Percentiles rank a stretch among this genome's conserved stretches.
Conservation (phyloP, 2,888 invertebrate genomes). For the Dasysyrphus tricinctus region DNA sequence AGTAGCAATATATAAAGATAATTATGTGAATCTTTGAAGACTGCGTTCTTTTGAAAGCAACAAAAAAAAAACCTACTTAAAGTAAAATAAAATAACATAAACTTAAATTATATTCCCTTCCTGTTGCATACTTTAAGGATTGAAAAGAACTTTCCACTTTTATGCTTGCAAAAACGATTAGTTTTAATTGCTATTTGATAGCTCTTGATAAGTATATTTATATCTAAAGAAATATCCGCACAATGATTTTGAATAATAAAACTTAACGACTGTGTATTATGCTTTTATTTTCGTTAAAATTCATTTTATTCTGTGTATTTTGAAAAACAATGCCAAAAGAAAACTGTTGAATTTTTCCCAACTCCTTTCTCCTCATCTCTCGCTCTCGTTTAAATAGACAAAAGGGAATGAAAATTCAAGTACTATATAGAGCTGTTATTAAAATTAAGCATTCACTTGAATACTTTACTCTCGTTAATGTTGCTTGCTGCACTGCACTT, state of each 20-base stretch:
- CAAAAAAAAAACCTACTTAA: background rate
- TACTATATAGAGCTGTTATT: conserved; percentile 44
- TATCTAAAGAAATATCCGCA: conserved; percentile 4
- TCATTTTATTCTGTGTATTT: conserved; percentile 2
- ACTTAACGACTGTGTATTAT: conserved; percentile 41
- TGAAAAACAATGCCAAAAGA: conserved; percentile 17
- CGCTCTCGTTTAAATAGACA: conserved; percentile 8
- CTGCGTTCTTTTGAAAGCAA: background rate
- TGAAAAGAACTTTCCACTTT: conserved; percentile 1
- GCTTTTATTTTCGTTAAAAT: conserved; percentile 40
- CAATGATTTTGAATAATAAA: conserved; percentile 18
- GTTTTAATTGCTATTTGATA: conserved; percentile 32
- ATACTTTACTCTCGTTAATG: conserved; percentile 43
- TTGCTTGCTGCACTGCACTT: conserved; percentile 25
- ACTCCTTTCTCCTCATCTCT: background rate
- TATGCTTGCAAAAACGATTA: conserved; percentile 12
- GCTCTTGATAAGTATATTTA: background rate
- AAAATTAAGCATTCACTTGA: conserved; percentile 68
- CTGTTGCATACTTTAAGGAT: conserved; percentile 15
- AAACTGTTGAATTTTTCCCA: conserved; percentile 8
- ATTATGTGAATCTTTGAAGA: background rate
- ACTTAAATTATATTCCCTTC: background rate
- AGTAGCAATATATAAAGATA: conserved; percentile 4
- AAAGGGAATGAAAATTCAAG: conserved; percentile 38
- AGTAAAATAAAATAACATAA: background rate